Conservation (phyloP, 2,888 invertebrate genomes). For the Linnaemya tessellans region DNA sequence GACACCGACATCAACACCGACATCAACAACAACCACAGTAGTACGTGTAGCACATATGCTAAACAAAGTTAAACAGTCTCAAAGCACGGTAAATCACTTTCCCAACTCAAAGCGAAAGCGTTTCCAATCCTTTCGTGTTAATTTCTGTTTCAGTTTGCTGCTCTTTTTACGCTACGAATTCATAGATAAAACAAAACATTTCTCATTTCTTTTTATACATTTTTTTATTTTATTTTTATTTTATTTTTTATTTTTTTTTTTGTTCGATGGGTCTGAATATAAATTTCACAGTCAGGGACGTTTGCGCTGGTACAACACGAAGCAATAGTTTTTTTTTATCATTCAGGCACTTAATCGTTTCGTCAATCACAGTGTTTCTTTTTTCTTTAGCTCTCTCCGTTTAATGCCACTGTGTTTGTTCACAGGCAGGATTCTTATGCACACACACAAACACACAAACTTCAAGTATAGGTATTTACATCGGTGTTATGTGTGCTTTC, state of each 20-base stretch:
- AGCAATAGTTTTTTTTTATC: background rate
- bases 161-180: background rate
- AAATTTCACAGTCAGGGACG: slow-evolving; percentile 31
- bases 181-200: slow-evolving; percentile 7
- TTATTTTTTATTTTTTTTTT: no score
- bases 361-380: slow-evolving; percentile 10
- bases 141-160: slow-evolving; percentile 19
- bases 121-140: slow-evolving; percentile 31
- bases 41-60: no score
- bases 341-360: slow-evolving; percentile 3
- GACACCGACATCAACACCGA: background rate
- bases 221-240: no score
- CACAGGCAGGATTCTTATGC: background rate
- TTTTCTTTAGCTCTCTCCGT: background rate
- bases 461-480: background rate
- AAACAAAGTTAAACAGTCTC: slow-evolving; percentile 26
- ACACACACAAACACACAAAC: background rate
- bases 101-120: slow-evolving; percentile 75
- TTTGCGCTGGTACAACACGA: slow-evolving; percentile 15
- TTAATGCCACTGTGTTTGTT: slow-evolving; percentile 29
- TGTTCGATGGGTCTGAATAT: slow-evolving; percentile 21
- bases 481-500: background rate
- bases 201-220: background rate
- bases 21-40: background rate
- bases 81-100: slow-evolving; percentile 68